Evolutionary conservation across 1,140 invertebrate genomes (phyloP).

Genomic region (Drosophila novamexicana): DNA sequence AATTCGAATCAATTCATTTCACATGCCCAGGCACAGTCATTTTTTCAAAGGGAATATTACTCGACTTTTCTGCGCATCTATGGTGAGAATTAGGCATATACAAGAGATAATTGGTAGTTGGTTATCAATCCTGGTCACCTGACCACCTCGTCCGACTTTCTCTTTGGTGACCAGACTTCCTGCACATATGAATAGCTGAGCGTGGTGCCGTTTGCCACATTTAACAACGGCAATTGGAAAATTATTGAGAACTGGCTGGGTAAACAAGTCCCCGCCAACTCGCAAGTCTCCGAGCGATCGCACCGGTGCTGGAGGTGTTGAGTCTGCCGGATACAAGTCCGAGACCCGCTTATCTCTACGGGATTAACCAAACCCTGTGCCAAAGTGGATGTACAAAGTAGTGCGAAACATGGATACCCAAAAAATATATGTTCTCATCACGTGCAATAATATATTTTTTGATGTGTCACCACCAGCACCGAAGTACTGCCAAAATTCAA

Average conservation of each 20-base stretch:
- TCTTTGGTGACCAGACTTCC: conserved; percentile 20
- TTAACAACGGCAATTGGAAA: conserved; percentile 38
- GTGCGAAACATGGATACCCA: conserved; percentile 1
- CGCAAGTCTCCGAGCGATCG: too few species aligned
- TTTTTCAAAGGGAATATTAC: neutral
- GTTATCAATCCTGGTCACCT: too few species aligned
- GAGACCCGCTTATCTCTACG: conserved; percentile 6
- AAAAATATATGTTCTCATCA: too few species aligned
- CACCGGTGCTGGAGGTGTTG: conserved; percentile 25
- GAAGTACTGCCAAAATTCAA: too few species aligned
- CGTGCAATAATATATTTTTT: too few species aligned
- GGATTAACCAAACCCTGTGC: conserved; percentile 8
- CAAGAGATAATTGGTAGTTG: neutral
- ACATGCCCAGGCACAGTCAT: neutral
- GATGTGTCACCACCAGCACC: too few species aligned
- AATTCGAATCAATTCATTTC: conserved; percentile 2
- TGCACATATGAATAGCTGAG: conserved; percentile 31
- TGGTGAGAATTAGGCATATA: conserved; percentile 11
- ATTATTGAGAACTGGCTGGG: conserved; percentile 28
- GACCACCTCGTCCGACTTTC: conserved; percentile 19
- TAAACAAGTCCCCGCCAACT: neutral
- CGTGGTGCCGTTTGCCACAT: conserved; percentile 25
- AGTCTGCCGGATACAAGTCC: neutral
- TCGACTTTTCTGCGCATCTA: neutral
- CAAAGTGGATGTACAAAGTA: conserved; percentile 41